phyloP scores from a whole-genome alignment of 2,888 invertebrate species.

The Teinopalpus imperialis region DNA sequence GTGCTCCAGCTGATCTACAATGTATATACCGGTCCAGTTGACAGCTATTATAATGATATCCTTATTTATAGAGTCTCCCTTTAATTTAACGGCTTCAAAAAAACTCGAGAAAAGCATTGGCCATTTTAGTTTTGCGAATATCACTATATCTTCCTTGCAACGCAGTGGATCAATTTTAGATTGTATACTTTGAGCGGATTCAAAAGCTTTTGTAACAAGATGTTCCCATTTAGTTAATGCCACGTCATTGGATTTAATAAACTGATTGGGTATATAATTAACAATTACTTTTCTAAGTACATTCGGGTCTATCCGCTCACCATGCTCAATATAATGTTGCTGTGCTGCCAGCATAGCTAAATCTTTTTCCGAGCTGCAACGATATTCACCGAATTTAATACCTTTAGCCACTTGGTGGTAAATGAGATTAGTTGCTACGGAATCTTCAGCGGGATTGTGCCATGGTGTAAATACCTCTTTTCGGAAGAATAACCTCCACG shows the following conservation, averaged over 20 bases:
- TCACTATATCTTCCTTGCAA: conserved; percentile 95
- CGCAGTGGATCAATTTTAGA: conserved; percentile 84
- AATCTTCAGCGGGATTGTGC: conserved; percentile 93
- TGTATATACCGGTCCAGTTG: conserved; percentile 96
- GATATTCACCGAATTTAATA: conserved; percentile 95
- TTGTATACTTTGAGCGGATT: conserved; percentile 86
- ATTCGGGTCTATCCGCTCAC: conserved; percentile 84
- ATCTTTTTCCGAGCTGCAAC: conserved; percentile 91
- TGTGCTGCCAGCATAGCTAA: conserved; percentile 94
- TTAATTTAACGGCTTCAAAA: conserved; percentile 92
- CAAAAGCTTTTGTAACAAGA: conserved; percentile 87
- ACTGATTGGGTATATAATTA: conserved; percentile 91
- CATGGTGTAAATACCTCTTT: conserved; percentile 96
- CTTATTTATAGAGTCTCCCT: conserved; percentile 85
- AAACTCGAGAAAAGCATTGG: conserved; percentile 96
- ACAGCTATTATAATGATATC: conserved; percentile 94
- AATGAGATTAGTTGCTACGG: conserved; percentile 92
- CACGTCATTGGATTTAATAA: conserved; percentile 83
- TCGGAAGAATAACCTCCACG: conserved; percentile 93
- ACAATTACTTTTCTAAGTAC: conserved; percentile 87
- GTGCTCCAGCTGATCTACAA: conserved; percentile 95
- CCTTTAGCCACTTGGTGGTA: conserved; percentile 94
- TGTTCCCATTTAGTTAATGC: conserved; percentile 87
- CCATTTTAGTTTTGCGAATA: conserved; percentile 96
- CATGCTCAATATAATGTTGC: conserved; percentile 94